Conservation (phyloP, 2,888 invertebrate genomes). For the Andrena marginata region DNA sequence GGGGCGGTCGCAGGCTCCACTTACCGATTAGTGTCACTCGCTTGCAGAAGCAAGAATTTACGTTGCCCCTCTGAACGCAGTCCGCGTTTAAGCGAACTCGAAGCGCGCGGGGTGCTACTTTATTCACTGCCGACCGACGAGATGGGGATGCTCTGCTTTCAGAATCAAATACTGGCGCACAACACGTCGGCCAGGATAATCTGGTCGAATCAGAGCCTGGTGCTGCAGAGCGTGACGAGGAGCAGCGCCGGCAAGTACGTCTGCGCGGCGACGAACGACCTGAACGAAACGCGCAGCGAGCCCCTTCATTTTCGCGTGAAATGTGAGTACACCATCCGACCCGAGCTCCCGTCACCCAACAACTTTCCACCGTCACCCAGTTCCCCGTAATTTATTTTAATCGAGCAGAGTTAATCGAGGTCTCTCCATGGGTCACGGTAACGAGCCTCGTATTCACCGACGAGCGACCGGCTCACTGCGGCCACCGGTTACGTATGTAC, state of each 20-base stretch:
- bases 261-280: conserved; percentile 94
- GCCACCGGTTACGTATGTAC: neutral
- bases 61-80: too few relatives aligned
- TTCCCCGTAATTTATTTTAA: conserved; percentile 43
- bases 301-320: conserved; percentile 94
- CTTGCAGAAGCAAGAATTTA: too few relatives aligned
- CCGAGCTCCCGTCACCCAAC: neutral
- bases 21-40: too few relatives aligned
- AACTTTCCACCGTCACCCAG: neutral
- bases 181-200: conserved; percentile 95
- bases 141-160: conserved; percentile 32
- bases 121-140: neutral
- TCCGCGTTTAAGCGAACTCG: too few relatives aligned
- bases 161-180: conserved; percentile 89
- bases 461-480: neutral
- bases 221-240: conserved; percentile 95
- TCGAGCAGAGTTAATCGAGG: conserved; percentile 52
- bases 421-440: conserved; percentile 23
- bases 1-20: too few relatives aligned
- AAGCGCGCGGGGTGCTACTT: neutral
- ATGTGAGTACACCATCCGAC: conserved; percentile 89
- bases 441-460: conserved; percentile 22
- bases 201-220: conserved; percentile 96
- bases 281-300: conserved; percentile 95
- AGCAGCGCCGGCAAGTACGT: conserved; percentile 94